Conservation (phyloP, 2,113 vertebrate genomes). For the Pelusios castaneus region DNA sequence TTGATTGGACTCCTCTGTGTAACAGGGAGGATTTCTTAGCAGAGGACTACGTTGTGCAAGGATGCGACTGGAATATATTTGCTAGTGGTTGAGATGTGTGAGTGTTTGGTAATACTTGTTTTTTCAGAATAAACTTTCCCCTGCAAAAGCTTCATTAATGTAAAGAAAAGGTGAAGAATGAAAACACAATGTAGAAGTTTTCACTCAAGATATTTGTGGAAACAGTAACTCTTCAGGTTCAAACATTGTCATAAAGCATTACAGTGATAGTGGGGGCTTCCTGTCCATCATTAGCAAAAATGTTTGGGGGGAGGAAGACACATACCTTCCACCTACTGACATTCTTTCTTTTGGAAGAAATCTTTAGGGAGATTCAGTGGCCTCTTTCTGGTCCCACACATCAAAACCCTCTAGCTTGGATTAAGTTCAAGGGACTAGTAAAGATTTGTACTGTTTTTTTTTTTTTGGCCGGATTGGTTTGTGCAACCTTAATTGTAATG, state of each 20-base stretch:
- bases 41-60: not conserved
- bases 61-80: not conserved
- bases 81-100: not conserved
- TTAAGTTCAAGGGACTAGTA: not conserved
- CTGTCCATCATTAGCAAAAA: not conserved
- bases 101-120: not conserved
- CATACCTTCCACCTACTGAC: not conserved
- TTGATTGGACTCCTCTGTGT: not conserved
- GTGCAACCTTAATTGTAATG: not conserved
- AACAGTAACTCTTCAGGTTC: not conserved
- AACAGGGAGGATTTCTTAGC: not conserved
- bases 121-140: not conserved
- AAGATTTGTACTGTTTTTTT: not conserved
- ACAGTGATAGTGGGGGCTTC: not conserved
- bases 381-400: not conserved
- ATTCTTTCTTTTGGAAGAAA: not conserved
- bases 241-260: not conserved
- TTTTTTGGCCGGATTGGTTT: not conserved
- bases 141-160: not conserved
- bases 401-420: not conserved
- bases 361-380: not conserved
- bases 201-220: not conserved
- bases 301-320: not conserved
- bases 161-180: not conserved
- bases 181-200: not conserved